Conservation (phyloP, 2,888 invertebrate species). For the Saturnia pavonia region DNA sequence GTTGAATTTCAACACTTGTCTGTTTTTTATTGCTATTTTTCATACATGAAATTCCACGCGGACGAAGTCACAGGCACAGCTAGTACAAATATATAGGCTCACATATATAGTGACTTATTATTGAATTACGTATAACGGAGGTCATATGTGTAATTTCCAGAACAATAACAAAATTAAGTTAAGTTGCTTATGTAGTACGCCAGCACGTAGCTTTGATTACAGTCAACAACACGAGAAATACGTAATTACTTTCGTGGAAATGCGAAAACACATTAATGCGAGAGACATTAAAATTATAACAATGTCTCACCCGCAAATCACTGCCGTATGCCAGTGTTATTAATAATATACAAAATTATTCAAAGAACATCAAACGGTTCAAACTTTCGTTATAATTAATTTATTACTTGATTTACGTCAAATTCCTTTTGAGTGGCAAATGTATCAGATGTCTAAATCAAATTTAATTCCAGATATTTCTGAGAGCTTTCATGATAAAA, state of each 20-base stretch:
- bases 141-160: not conserved
- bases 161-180: constrained; percentile 3
- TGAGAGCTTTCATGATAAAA: not conserved
- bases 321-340: not conserved
- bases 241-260: constrained; percentile 8
- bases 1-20: too few relatives aligned
- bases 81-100: too few relatives aligned
- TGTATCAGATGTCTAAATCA: constrained; percentile 3
- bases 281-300: constrained; percentile 6
- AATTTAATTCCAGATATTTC: not conserved
- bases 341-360: constrained; percentile 1
- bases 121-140: too few relatives aligned
- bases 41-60: too few relatives aligned
- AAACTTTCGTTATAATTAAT: not conserved
- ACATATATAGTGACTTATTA: too few relatives aligned
- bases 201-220: not conserved
- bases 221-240: not conserved
- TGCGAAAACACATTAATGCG: not conserved
- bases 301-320: constrained; percentile 7
- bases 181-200: not conserved
- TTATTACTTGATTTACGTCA: not conserved
- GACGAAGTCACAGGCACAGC: too few relatives aligned
- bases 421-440: not conserved
- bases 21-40: too few relatives aligned
- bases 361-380: constrained; percentile 1